Percentiles rank a stretch among this genome's conserved stretches.
Conservation (phyloP, 2,113 vertebrate species). For the Phoxinus phoxinus region DNA sequence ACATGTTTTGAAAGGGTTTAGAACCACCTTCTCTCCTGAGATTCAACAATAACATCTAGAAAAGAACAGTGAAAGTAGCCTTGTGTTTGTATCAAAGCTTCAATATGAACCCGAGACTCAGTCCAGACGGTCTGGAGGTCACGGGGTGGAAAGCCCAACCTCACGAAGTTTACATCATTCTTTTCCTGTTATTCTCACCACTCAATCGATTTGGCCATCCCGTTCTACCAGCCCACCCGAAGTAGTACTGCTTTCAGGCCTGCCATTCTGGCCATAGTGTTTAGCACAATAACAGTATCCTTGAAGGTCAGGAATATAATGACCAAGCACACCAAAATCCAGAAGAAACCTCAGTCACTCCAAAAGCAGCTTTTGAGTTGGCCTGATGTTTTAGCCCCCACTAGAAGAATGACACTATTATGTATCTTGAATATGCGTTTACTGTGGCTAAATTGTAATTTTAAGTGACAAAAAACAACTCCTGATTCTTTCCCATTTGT, state of each 20-base stretch:
- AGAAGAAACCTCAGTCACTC: background rate
- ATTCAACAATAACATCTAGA: background rate
- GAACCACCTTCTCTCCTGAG: background rate
- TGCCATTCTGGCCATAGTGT: background rate
- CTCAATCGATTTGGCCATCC: background rate
- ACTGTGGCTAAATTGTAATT: background rate
- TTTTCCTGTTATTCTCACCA: slow-evolving; percentile 54
- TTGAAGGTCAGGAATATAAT: background rate
- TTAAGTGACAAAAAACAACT: background rate
- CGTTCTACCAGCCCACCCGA: background rate
- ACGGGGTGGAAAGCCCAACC: background rate
- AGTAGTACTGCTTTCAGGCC: background rate
- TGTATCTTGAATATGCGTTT: background rate
- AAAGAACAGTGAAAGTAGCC: background rate
- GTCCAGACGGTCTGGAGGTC: slow-evolving; percentile 17
- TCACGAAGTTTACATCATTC: slow-evolving; percentile 48
- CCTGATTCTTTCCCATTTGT: background rate
- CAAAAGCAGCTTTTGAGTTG: background rate
- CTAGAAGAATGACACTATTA: background rate
- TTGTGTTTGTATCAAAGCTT: background rate
- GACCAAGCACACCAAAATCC: background rate
- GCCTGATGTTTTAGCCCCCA: background rate
- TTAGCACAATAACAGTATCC: background rate
- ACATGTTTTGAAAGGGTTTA: background rate
- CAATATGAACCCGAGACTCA: background rate